phyloP scores from a whole-genome alignment of 2,888 invertebrate species.

The Stenotaenia linearis region DNA sequence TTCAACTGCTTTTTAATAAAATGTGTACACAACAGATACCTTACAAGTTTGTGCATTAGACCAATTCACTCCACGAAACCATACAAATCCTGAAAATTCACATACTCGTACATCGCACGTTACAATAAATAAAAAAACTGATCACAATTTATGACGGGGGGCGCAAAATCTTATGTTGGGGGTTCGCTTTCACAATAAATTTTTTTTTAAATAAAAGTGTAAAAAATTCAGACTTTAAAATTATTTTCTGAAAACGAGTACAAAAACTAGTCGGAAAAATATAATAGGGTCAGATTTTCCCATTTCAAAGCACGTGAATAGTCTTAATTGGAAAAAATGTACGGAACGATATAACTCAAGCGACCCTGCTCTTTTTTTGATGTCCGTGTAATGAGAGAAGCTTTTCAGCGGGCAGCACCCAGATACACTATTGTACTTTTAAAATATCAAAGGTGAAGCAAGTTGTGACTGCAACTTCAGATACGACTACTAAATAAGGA shows the following conservation, averaged over 20 bases:
- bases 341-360: slow-evolving; percentile 17
- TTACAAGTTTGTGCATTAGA: not conserved
- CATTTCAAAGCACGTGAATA: slow-evolving; percentile 16
- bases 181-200: not conserved
- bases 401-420: slow-evolving; percentile 12
- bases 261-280: slow-evolving; percentile 3
- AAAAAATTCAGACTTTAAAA: not conserved
- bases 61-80: not conserved
- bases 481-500: not conserved
- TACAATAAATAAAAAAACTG: slow-evolving; percentile 7
- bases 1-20: slow-evolving; percentile 21
- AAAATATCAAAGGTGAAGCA: not conserved
- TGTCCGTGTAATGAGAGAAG: slow-evolving; percentile 12
- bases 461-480: slow-evolving; percentile 2
- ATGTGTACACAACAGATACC: slow-evolving; percentile 3
- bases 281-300: slow-evolving; percentile 9
- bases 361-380: slow-evolving; percentile 11
- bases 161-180: not conserved
- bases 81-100: not conserved
- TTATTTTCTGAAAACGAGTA: slow-evolving; percentile 1
- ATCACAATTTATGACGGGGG: slow-evolving; percentile 19
- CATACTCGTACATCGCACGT: not conserved
- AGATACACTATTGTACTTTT: not conserved
- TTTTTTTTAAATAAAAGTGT: not conserved
- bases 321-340: slow-evolving; percentile 10